These are phyloP conservation scores for Calameuta idolon DNA, from an alignment of 2,888 invertebrate species.

Conservation along the genomic window DNA sequence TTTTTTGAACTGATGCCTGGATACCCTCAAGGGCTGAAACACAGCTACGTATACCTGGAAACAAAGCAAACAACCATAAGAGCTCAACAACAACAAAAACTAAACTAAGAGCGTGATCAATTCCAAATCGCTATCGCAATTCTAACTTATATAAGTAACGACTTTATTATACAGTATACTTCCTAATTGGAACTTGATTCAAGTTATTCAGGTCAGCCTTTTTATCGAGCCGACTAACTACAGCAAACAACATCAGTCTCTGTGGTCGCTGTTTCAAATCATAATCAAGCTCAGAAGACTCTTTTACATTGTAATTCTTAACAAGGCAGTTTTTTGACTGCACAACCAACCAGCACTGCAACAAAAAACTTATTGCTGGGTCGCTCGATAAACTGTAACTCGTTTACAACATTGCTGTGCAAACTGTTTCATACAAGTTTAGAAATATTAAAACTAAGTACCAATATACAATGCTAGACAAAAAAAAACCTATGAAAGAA, in stretches of 20 bases:
- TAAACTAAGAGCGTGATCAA: no score
- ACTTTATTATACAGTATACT: not conserved
- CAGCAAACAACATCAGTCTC: not conserved
- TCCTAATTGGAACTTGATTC: not conserved
- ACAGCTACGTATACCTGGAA: conserved; percentile 82
- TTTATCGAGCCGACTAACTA: not conserved
- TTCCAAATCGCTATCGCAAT: not conserved
- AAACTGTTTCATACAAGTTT: no score
- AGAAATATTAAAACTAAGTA: no score
- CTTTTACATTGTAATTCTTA: not conserved
- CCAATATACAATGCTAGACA: no score
- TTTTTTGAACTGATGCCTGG: conserved; percentile 83
- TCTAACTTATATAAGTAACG: not conserved
- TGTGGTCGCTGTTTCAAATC: not conserved
- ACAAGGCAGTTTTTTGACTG: not conserved
- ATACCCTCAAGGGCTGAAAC: conserved; percentile 85
- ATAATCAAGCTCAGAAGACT: not conserved
- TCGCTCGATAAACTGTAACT: not conserved
- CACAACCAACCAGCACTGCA: not conserved
- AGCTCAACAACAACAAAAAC: no score
- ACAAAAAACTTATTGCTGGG: not conserved
- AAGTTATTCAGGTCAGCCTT: not conserved
- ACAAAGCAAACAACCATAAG: conserved; percentile 26
- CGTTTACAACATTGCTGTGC: not conserved
- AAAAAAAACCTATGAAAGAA: not conserved